Percentiles rank a stretch among this genome's conserved stretches.
These are phyloP conservation scores for Meiosimyza platycephala DNA, from an alignment of 2,888 invertebrate genomes.

Conservation along the genomic window DNA sequence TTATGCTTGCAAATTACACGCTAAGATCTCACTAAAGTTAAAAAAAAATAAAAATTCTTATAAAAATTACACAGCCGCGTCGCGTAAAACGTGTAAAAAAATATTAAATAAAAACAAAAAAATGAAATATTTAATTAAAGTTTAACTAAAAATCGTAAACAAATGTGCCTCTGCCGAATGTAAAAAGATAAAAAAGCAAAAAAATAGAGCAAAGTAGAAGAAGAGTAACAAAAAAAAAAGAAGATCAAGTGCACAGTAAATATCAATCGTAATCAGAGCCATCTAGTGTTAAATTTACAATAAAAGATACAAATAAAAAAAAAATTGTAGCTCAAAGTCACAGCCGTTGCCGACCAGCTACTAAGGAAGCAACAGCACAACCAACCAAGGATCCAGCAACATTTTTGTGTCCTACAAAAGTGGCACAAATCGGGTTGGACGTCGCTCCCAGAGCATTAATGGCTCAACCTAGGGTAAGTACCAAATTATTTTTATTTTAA, in stretches of 20 bases:
- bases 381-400: constrained; percentile 45
- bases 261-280: not conserved
- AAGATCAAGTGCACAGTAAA: not conserved
- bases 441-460: constrained; percentile 69
- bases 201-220: not conserved
- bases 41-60: constrained; percentile 32
- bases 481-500: not conserved
- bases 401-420: constrained; percentile 60
- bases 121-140: constrained; percentile 20
- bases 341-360: too few species aligned
- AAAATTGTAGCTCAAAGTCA: constrained; percentile 32
- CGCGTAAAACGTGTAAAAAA: constrained; percentile 40
- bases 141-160: constrained; percentile 24
- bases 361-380: constrained; percentile 17
- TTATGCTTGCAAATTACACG: constrained; percentile 24
- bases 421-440: constrained; percentile 69
- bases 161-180: constrained; percentile 31
- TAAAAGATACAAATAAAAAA: constrained; percentile 30
- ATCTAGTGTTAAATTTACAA: constrained; percentile 34
- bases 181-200: constrained; percentile 18
- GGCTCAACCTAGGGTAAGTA: constrained; percentile 69
- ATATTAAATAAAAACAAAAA: constrained; percentile 39
- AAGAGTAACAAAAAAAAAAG: constrained; percentile 27
- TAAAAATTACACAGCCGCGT: constrained; percentile 31
- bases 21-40: constrained; percentile 42